Percentiles rank a stretch among this genome's conserved stretches.
phyloP scores from a whole-genome alignment of 2,888 invertebrate species.

The Atethmia centrago region DNA sequence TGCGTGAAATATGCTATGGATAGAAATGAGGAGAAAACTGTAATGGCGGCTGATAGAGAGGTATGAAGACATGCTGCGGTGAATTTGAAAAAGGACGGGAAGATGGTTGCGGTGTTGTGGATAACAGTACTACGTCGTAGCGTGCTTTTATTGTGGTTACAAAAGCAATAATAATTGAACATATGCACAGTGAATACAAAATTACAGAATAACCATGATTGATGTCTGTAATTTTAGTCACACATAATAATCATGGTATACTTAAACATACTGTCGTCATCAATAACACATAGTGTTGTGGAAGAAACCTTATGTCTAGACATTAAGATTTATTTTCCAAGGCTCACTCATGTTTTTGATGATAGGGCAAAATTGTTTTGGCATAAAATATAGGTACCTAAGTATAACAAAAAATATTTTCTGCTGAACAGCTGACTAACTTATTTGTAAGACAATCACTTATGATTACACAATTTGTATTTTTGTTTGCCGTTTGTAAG shows the following conservation, averaged over 20 bases:
- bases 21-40: background rate
- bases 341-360: background rate
- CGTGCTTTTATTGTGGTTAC: background rate
- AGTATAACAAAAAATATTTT: conserved; percentile 6
- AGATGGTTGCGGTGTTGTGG: background rate
- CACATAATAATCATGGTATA: background rate
- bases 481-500: background rate
- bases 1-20: background rate
- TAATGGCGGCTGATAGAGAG: background rate
- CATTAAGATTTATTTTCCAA: conserved; percentile 1
- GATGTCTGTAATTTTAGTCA: background rate
- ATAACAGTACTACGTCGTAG: background rate
- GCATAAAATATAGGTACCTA: conserved; percentile 21
- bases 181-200: background rate
- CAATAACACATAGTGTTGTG: background rate
- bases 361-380: background rate
- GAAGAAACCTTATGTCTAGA: background rate
- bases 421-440: background rate
- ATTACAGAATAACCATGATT: background rate
- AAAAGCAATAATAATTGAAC: background rate
- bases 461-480: too few relatives aligned
- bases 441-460: too few relatives aligned
- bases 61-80: too few relatives aligned
- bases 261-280: background rate
- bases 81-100: too few relatives aligned